A percentile compares a stretch with the other conserved stretches of the same genome.
Conservation (phyloP, 2,797 vertebrate species). For the Myioborus miniatus region DNA sequence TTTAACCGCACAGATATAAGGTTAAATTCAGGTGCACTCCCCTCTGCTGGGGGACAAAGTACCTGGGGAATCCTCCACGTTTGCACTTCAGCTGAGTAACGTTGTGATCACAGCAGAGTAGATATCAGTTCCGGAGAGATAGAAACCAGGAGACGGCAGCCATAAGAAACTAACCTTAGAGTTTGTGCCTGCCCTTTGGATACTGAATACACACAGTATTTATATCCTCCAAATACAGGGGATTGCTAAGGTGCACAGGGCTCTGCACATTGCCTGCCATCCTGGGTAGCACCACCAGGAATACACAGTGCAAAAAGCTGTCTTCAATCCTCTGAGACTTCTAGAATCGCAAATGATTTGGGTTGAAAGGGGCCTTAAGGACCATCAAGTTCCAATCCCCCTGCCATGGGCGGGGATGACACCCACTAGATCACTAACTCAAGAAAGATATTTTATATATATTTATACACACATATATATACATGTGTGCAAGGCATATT, state of each 20-base stretch:
- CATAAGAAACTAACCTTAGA: neutral
- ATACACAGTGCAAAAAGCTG: neutral
- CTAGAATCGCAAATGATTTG: neutral
- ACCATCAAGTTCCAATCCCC: neutral
- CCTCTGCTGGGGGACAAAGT: neutral
- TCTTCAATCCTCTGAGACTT: neutral
- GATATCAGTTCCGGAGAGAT: neutral
- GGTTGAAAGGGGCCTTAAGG: neutral
- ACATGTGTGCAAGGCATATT: neutral
- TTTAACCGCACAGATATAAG: neutral
- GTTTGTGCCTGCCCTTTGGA: neutral
- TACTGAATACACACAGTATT: accelerated
- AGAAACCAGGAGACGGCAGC: neutral
- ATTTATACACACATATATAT: neutral
- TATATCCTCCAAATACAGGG: neutral
- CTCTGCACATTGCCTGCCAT: neutral
- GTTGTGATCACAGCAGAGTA: neutral
- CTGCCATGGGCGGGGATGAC: neutral
- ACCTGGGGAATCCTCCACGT: neutral
- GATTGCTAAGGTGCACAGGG: neutral
- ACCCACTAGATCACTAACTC: neutral
- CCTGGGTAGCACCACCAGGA: neutral
- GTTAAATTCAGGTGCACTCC: neutral
- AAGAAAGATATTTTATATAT: neutral
- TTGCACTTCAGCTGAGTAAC: neutral